Base-by-base conservation (phyloP, 2,888 invertebrate species). In the Keiferia lycopersicella region DNA sequence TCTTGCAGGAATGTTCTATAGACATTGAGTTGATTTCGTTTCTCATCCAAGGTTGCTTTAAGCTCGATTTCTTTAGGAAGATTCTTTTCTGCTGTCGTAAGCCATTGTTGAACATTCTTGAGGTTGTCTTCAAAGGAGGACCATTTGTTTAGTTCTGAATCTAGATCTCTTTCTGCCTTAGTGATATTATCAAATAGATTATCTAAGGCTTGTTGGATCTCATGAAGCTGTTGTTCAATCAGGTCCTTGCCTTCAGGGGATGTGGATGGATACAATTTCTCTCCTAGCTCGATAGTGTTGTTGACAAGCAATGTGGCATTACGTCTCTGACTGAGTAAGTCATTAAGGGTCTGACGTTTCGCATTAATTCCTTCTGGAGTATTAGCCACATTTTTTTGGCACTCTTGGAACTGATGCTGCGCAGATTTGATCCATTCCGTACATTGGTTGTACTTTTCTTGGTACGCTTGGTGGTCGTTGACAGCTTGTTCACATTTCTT, bases 401-500 rank as follows among this genome's bases (percentile, higher is more conserved):
- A 94, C 61, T 93, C 92, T 64, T 95, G 94, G 71, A 95, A 95
- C 74, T 94, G 95, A 7, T 94, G 92, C 82, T 96, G 95, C 0
- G 96, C 95, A 51, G 94, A 92, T 64, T 95, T 93, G 34, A 98
- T 90, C 95, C 96, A 97, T 72, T 96, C 95, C 0, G 94, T 93
- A 73, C 96, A 97, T 77, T 96, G 95, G 64, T 95, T 95, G 77
- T 97, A 97, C 73, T 97, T 97, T 0, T 96, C 96, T 75, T 95
- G 94, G 78, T 96, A 98, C 0, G 93, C 91, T 67, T 94, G 94
- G 73, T 98, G 97, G 77, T 97, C 97, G 63, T 93, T 92, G 0
- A 96, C 95, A 7, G 97, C 95, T 88, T 97, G 96, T 75, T 98
- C 97, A 77, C 97, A 98, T 87, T 98, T 98, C 83, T 97, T 97